A percentile compares a stretch with the other conserved stretches of the same genome.
Evolutionary conservation across 2,888 invertebrate genomes (phyloP).

Genomic region (Phalera bucephala): DNA sequence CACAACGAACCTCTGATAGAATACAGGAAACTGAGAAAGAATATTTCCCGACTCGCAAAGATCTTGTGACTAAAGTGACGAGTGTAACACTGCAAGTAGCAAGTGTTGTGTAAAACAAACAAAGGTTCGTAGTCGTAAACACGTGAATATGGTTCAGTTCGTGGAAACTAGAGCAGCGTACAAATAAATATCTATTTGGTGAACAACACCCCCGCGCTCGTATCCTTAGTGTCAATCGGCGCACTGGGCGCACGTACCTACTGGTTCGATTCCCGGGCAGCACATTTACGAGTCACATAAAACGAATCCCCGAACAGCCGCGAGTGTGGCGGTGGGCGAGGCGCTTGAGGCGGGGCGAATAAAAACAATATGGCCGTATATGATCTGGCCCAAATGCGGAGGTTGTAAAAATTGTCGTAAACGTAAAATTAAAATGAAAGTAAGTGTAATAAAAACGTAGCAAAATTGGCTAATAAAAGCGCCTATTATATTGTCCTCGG

Average conservation of each 20-base stretch:
- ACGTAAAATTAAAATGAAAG: slow-evolving; percentile 20
- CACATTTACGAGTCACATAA: slow-evolving; percentile 9
- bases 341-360: slow-evolving; percentile 6
- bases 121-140: too few relatives aligned
- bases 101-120: too few relatives aligned
- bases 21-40: too few relatives aligned
- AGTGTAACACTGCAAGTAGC: too few relatives aligned
- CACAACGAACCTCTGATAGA: too few relatives aligned
- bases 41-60: too few relatives aligned
- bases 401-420: slow-evolving; percentile 32
- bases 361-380: slow-evolving; percentile 28
- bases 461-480: slow-evolving; percentile 8
- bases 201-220: too few relatives aligned
- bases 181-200: too few relatives aligned
- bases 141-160: too few relatives aligned
- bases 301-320: slow-evolving; percentile 4
- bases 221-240: too few relatives aligned
- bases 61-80: too few relatives aligned
- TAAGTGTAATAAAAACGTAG: slow-evolving; percentile 12
- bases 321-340: slow-evolving; percentile 2
- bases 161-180: too few relatives aligned
- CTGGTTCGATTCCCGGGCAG: slow-evolving; percentile 1
- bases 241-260: neutral
- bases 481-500: neutral
- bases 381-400: slow-evolving; percentile 21